Conservation (phyloP, 2,113 vertebrate genomes). For the Chrysemys picta region DNA sequence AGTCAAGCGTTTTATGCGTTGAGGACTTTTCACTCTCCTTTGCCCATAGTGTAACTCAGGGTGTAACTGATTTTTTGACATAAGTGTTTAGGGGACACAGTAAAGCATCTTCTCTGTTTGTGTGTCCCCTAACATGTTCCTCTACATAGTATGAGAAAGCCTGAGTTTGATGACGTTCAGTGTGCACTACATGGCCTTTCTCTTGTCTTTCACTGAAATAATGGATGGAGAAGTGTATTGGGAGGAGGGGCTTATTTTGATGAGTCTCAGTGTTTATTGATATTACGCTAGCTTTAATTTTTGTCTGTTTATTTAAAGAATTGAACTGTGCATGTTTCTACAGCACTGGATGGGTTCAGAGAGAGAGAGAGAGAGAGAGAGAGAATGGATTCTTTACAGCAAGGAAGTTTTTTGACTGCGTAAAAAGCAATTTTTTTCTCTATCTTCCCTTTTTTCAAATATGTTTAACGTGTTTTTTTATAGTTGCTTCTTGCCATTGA, state of each 20-base stretch:
- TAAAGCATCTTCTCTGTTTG: neutral
- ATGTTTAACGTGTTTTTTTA: neutral
- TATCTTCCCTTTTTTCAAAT: rapidly evolving
- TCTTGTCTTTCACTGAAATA: neutral
- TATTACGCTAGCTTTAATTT: neutral
- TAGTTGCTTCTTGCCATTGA: constrained; percentile 3
- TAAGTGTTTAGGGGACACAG: neutral
- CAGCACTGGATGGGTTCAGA: neutral
- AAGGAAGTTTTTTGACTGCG: neutral
- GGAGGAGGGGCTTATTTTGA: rapidly evolving
- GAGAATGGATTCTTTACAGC: neutral
- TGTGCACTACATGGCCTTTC: neutral
- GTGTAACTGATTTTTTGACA: neutral
- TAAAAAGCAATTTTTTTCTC: neutral
- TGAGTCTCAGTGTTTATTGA: neutral
- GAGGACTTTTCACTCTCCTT: neutral
- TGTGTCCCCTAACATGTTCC: neutral
- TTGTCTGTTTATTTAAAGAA: neutral
- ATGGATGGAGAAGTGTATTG: neutral
- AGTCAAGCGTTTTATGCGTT: neutral
- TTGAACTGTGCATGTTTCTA: neutral
- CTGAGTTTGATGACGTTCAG: neutral
- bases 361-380: neutral
- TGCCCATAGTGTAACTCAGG: neutral
- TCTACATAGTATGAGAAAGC: neutral